Percentiles rank a stretch among this genome's conserved stretches.
Conservation (phyloP, 2,113 vertebrate genomes). For the Erythrolamprus reginae region DNA sequence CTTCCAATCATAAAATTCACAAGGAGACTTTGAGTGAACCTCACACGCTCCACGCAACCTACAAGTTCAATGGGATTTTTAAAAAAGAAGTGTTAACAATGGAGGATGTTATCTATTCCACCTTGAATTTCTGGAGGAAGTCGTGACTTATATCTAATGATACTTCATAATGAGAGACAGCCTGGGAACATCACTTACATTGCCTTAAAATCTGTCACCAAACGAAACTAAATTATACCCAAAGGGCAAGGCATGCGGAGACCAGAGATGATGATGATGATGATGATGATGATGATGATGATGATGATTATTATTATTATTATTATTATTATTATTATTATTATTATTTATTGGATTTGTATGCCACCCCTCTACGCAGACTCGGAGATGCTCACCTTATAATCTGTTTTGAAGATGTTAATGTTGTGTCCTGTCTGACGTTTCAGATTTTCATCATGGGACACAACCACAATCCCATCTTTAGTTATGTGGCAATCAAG, state of each 20-base stretch:
- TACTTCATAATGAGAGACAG: background rate
- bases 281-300: too few species aligned
- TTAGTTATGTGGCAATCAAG: conserved; percentile 80
- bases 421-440: conserved; percentile 75
- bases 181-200: background rate
- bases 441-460: conserved; percentile 79
- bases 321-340: too few species aligned
- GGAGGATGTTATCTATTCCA: too few species aligned
- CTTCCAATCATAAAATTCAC: background rate
- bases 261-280: too few species aligned
- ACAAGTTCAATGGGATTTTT: background rate
- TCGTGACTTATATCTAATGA: background rate
- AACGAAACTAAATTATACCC: background rate
- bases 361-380: too few species aligned
- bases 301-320: too few species aligned
- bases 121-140: background rate
- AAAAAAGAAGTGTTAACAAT: background rate
- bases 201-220: background rate
- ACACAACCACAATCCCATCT: conserved; percentile 80
- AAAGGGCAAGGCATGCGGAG: background rate
- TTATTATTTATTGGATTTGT: too few species aligned
- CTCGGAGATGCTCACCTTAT: conserved; percentile 63
- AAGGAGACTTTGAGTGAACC: background rate
- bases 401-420: conserved; percentile 66
- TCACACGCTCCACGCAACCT: background rate